Conservation (phyloP, 2,888 invertebrate species). For the Osmoderma eremita region DNA sequence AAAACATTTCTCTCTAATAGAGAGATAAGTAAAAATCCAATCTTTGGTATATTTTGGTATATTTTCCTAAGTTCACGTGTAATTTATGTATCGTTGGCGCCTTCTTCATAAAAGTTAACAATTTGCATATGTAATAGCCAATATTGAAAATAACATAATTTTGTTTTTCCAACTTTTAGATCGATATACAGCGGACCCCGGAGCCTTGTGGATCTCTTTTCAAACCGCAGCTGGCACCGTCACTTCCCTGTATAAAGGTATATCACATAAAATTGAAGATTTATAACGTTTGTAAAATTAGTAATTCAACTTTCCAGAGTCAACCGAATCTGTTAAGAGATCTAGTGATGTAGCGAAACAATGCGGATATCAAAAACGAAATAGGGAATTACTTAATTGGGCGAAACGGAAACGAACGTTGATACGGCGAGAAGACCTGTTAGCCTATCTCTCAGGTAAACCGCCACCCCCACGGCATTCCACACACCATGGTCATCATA, state of each 20-base stretch:
- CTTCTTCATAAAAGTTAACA: too few relatives aligned
- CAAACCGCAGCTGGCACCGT: constrained; percentile 83
- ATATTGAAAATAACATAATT: too few relatives aligned
- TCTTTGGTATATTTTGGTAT: too few relatives aligned
- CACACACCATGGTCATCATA: constrained; percentile 63
- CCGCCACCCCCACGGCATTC: constrained; percentile 69
- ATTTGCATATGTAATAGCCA: too few relatives aligned
- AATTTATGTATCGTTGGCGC: too few relatives aligned
- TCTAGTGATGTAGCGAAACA: constrained; percentile 77
- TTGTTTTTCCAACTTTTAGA: constrained; percentile 64
- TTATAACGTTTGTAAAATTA: constrained; percentile 19
- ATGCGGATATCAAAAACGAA: constrained; percentile 77
- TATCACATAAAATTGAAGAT: constrained; percentile 38
- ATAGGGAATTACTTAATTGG: constrained; percentile 81
- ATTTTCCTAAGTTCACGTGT: too few relatives aligned
- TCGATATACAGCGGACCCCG: constrained; percentile 70
- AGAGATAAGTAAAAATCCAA: too few relatives aligned
- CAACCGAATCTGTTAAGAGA: constrained; percentile 75
- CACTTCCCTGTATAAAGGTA: constrained; percentile 82
- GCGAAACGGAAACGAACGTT: constrained; percentile 76
- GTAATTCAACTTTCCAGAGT: constrained; percentile 67
- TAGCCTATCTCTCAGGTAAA: constrained; percentile 80
- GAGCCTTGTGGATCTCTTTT: constrained; percentile 79
- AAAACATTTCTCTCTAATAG: too few relatives aligned
- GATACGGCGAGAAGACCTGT: constrained; percentile 79